Evolutionary conservation across 2,113 vertebrate genomes (phyloP), one percentile per base, ranked within the genome.

Genomic region (Oreochromis tanganicae): DNA sequence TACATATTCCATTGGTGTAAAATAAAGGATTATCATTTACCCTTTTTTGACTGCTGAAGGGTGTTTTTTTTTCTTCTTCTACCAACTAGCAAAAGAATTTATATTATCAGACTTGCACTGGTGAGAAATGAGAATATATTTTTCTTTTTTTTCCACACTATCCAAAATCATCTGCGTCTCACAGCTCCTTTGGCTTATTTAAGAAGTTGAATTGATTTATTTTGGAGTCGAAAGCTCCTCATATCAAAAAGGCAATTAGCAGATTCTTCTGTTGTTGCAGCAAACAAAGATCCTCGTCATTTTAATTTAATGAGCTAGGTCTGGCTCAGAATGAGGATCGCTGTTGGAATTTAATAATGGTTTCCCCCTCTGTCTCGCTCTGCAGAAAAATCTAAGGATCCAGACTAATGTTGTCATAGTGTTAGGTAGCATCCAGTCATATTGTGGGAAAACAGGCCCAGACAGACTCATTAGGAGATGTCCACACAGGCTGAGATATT

Each of bases 211-310:
- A 88, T 89, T 90, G 90, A 95, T 93, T 93, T 95, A 95, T 95
- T 95, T 94, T 94, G 88, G 91, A 94, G 81, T 92, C 57, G 13
- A 91, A 89, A 82, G 82, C 88, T 90, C 59, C 81, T 91, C 89
- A 52, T 94, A 93, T 92, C 85, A 90, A 84, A 92, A 94, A 95
- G 92, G 89, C 88, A 95, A 94, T 96, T 95, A 95, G 91, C 83
- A 80, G 80, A 66, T 82, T 87, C 88, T 79, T 88, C 78, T 96
- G 93, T 96, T 95, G 93, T 94, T 93, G 89, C 87, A 93, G 88
- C 93, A 92, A 94, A 94, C 88, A 94, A 92, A 95, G 91, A 92
- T 91, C 89, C 86, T 91, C 87, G 48, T 87, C 88, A 34, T 93
- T 95, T 95, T 93, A 91, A 95, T 89, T 94, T 93, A 94, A 95